Evolutionary conservation across 2,888 invertebrate genomes (phyloP).

Genomic region (Agrilus cyanescens): DNA sequence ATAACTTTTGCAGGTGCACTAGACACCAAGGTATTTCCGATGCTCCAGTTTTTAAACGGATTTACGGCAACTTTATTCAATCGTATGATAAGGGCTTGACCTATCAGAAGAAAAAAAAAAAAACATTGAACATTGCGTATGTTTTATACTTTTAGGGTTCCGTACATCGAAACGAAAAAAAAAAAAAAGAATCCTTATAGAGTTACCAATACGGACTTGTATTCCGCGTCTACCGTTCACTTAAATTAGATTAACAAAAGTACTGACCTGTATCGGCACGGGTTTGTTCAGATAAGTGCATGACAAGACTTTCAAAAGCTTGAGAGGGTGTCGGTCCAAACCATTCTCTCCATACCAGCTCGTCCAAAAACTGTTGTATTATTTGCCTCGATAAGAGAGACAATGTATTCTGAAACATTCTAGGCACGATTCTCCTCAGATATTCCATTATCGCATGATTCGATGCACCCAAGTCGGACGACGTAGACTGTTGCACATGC

Average conservation of each 20-base stretch:
- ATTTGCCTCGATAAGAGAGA: slow-evolving; percentile 71
- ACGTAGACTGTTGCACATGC: slow-evolving; percentile 53
- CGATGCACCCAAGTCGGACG: slow-evolving; percentile 35
- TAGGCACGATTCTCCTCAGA: slow-evolving; percentile 68
- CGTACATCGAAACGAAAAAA: too few relatives aligned
- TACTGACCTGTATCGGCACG: slow-evolving; percentile 49
- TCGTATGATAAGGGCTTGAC: slow-evolving; percentile 48
- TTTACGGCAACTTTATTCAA: slow-evolving; percentile 55
- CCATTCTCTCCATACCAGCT: slow-evolving; percentile 77
- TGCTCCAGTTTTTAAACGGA: slow-evolving; percentile 56
- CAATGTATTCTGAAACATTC: slow-evolving; percentile 83
- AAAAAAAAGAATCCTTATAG: too few relatives aligned
- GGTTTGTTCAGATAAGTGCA: slow-evolving; percentile 71
- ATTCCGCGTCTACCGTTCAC: slow-evolving; percentile 44
- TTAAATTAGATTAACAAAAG: slow-evolving; percentile 16
- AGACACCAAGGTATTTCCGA: slow-evolving; percentile 10
- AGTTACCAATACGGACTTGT: too few relatives aligned
- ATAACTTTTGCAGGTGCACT: slow-evolving; percentile 6
- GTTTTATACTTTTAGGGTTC: too few relatives aligned
- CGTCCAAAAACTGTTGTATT: slow-evolving; percentile 84
- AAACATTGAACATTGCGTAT: too few relatives aligned
- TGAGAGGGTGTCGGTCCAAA: slow-evolving; percentile 65
- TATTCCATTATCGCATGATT: slow-evolving; percentile 67
- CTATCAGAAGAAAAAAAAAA: too few relatives aligned
- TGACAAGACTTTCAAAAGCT: slow-evolving; percentile 70